Percentiles rank a stretch among this genome's conserved stretches.
Conservation (phyloP, 2,797 vertebrate species). For the Enoplosus armatus region DNA sequence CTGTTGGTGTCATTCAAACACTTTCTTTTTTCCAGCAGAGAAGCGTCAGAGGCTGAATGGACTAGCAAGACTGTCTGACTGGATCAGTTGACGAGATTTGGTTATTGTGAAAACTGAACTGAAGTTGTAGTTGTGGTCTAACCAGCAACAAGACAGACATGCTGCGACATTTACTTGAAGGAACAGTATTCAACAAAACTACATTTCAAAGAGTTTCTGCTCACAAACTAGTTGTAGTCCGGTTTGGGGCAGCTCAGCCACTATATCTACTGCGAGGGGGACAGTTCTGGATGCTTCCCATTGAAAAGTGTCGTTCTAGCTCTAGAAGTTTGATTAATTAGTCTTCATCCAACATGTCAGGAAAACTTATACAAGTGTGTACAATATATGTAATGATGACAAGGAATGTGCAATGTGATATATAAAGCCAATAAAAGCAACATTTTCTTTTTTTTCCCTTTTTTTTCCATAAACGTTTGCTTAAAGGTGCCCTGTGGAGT, state of each 20-base stretch:
- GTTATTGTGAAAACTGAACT: neutral
- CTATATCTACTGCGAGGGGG: neutral
- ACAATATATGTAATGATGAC: no score
- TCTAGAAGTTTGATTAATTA: no score
- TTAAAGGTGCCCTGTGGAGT: neutral
- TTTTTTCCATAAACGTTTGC: no score
- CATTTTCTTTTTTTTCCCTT: no score
- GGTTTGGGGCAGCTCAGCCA: neutral
- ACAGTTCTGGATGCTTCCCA: neutral
- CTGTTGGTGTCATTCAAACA: constrained; percentile 58
- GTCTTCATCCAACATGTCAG: no score
- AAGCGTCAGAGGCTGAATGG: neutral
- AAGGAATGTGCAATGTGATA: no score
- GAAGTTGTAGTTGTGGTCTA: neutral
- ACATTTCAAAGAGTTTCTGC: neutral
- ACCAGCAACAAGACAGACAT: neutral
- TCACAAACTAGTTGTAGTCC: neutral
- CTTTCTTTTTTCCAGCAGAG: neutral
- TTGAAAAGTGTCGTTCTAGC: neutral
- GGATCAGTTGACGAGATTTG: neutral
- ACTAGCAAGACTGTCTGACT: neutral
- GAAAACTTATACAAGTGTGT: no score
- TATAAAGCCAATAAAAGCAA: no score
- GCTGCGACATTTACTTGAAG: neutral
- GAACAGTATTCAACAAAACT: neutral